Conservation (phyloP, 2,888 invertebrate species). For the Sinopyrophorus schimmeli region DNA sequence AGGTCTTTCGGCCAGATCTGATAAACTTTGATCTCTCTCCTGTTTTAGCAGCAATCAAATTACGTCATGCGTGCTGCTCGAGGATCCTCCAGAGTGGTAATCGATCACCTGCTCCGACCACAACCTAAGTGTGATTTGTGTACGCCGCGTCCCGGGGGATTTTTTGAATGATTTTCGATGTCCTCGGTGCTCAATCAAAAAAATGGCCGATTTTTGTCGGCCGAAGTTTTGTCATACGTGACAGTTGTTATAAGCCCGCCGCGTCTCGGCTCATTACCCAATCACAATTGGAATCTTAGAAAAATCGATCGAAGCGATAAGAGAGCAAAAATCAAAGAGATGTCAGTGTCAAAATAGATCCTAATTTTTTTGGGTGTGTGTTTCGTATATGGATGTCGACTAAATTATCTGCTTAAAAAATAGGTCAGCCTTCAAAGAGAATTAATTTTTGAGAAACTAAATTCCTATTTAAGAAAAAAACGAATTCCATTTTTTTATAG, state of each 20-base stretch:
- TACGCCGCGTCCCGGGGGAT: too few relatives aligned
- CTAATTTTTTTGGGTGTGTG: too few relatives aligned
- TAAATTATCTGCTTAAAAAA: too few relatives aligned
- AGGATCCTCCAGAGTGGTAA: slow-evolving; percentile 33
- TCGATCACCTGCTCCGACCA: slow-evolving; percentile 41
- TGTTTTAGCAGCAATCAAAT: slow-evolving; percentile 7
- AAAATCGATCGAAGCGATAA: slow-evolving; percentile 20
- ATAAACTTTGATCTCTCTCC: slow-evolving; percentile 22
- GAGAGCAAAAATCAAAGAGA: slow-evolving; percentile 14
- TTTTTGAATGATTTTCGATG: too few relatives aligned
- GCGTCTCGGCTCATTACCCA: slow-evolving; percentile 24
- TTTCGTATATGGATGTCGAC: too few relatives aligned
- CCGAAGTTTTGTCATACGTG: slow-evolving; percentile 17
- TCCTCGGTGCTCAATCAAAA: slow-evolving; percentile 28
- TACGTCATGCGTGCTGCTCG: slow-evolving; percentile 30
- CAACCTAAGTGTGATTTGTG: slow-evolving; percentile 50
- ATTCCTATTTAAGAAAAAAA: too few relatives aligned
- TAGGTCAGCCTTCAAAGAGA: too few relatives aligned
- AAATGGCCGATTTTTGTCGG: too few relatives aligned
- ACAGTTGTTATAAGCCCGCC: slow-evolving; percentile 12
- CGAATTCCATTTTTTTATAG: too few relatives aligned
- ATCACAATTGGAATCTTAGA: slow-evolving; percentile 22
- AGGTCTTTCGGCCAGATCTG: slow-evolving; percentile 1
- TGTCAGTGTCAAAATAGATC: slow-evolving; percentile 18
- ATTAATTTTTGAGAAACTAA: too few relatives aligned